Evolutionary conservation across 1,140 invertebrate genomes (phyloP), one percentile per base, ranked within the genome.

Genomic region (Papilio dardanus): DNA sequence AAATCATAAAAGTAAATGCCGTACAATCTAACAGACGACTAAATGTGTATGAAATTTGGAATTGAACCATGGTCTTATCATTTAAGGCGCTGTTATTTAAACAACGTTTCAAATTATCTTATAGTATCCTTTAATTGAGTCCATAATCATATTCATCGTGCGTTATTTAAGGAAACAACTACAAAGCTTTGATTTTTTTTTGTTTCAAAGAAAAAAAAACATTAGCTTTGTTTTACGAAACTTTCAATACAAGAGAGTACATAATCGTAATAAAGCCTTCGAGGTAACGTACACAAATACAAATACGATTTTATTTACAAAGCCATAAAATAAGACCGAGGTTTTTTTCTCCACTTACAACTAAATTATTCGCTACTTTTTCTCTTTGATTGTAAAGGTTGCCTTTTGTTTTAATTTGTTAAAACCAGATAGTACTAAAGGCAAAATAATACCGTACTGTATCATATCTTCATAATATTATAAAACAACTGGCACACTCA

Each of bases 381-480:
- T 54, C 21, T 50, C 19, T 54, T 54, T 54, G 21, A 54, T 8
- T 54, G 50, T 54, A 24, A 54, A 54, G 50, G 21, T 54, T 54
- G 24, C 21, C 21, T 2, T 24, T 54, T 54, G 50, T 21, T 54
- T 54, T 54, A 21, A 54, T 54, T 46, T n/a, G 42, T 19, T 37
- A 46, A 46, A 46, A 46, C 42, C 42, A 46, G 19, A 46, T 5
- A 46, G 42, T 19, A n/a, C 5, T 19, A 46, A 46, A 16, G 16
- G 16, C 5, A 0, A 46, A 16, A 46, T 6, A 46, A 46, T 6
- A 46, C 8, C 8, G 5, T 19, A 46, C 40, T n/a, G n/a, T n/a
- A n/a, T n/a, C n/a, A n/a, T n/a, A n/a, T n/a, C n/a, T n/a, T n/a
- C n/a, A n/a, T n/a, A n/a, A n/a, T n/a, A n/a, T n/a, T n/a, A n/a